A percentile compares a stretch with the other conserved stretches of the same genome.
Conservation (phyloP, 2,888 invertebrate species). For the Synergus itoensis region DNA sequence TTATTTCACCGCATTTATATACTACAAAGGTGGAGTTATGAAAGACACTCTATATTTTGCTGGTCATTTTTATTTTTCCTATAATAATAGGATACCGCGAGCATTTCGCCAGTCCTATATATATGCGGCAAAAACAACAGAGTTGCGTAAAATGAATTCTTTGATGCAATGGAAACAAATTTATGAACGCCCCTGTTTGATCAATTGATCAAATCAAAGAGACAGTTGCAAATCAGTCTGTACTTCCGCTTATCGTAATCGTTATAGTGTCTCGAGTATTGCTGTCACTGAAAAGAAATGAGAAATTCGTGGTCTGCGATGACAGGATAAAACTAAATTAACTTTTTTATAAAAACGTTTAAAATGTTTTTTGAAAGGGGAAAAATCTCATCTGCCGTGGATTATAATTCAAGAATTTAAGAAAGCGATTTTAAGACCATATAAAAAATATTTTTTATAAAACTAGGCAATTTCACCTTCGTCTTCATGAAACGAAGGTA, state of each 20-base stretch:
- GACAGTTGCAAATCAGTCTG: neutral
- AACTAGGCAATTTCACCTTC: too few relatives aligned
- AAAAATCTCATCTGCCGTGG: too few relatives aligned
- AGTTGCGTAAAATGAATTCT: neutral
- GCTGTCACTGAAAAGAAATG: neutral
- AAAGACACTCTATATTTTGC: slow-evolving; percentile 21
- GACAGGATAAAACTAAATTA: neutral
- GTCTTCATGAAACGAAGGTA: too few relatives aligned
- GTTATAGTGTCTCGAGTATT: neutral
- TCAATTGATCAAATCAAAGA: neutral
- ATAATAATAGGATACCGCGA: neutral
- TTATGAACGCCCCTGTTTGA: neutral
- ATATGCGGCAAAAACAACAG: neutral
- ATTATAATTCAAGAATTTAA: too few relatives aligned
- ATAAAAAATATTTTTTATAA: too few relatives aligned
- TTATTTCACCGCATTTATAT: slow-evolving; percentile 3
- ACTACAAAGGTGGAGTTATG: slow-evolving; percentile 15
- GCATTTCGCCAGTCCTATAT: neutral
- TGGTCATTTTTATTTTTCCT: neutral
- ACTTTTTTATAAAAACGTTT: neutral
- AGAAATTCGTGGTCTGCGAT: neutral
- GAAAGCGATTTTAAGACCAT: too few relatives aligned
- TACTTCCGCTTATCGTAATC: neutral
- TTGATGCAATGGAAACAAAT: neutral
- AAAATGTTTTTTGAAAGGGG: too few relatives aligned